Conservation (phyloP, 2,113 vertebrate species). For the Epinephelus moara region DNA sequence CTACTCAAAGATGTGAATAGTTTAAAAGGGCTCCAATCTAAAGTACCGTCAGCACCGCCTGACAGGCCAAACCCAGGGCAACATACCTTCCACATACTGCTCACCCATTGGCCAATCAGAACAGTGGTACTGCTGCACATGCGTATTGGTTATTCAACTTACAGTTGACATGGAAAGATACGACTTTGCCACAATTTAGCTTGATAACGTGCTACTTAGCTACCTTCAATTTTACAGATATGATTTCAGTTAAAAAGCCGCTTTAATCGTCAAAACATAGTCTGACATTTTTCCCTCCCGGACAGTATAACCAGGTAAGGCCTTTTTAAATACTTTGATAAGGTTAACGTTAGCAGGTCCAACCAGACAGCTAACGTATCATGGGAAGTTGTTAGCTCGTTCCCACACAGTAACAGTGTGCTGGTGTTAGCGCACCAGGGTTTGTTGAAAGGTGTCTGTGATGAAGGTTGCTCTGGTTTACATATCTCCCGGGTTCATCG, state of each 20-base stretch:
- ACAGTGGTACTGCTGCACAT: neutral
- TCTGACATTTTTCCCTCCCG: neutral
- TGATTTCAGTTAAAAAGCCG: conserved; percentile 5
- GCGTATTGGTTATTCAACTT: conserved; percentile 23
- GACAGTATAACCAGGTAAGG: conserved; percentile 61
- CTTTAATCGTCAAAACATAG: neutral
- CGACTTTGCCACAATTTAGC: conserved; percentile 47
- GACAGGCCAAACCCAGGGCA: neutral
- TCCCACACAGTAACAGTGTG: neutral
- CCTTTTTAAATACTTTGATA: neutral
- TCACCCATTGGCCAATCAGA: conserved; percentile 36
- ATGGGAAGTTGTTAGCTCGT: conserved; percentile 55
- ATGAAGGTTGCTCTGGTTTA: neutral
- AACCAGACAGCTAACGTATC: conserved; percentile 17
- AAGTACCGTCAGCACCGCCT: neutral
- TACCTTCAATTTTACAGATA: conserved; percentile 1
- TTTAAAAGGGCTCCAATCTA: too few relatives aligned
- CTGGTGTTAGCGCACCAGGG: neutral
- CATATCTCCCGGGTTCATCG: too few relatives aligned
- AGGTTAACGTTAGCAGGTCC: neutral
- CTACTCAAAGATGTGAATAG: too few relatives aligned
- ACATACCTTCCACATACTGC: fast-evolving
- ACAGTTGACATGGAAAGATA: conserved; percentile 26
- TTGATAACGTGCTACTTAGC: conserved; percentile 20
- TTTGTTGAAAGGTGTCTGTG: neutral